Evolutionary conservation across 2,113 vertebrate genomes (phyloP).

Genomic region (Empidonax alnorum): DNA sequence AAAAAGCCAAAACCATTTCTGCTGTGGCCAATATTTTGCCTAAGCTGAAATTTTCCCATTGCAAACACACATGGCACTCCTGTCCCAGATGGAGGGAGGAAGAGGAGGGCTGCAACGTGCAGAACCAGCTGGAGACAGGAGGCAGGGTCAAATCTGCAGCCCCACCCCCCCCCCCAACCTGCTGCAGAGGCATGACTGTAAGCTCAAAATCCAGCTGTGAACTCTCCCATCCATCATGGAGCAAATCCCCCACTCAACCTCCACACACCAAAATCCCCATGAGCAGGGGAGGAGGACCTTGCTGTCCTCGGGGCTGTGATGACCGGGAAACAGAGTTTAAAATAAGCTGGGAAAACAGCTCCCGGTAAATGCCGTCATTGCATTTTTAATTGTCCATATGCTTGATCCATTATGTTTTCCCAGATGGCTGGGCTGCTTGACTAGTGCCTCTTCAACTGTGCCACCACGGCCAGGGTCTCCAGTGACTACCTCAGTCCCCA

Average conservation of each 20-base stretch:
- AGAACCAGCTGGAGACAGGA: neutral
- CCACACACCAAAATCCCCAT: accelerated
- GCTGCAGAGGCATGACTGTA: too few relatives aligned
- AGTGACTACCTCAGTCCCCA: neutral
- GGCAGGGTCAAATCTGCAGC: neutral
- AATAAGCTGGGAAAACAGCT: slow-evolving; percentile 1
- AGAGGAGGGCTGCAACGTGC: neutral
- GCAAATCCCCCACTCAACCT: neutral
- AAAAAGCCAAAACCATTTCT: neutral
- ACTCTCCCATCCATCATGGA: neutral
- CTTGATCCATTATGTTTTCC: neutral
- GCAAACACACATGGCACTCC: neutral
- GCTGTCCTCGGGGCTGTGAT: accelerated
- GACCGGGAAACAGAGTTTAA: neutral
- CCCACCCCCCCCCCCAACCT: neutral
- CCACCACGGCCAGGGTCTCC: neutral
- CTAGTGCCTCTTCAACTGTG: slow-evolving; percentile 10
- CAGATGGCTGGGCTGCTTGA: slow-evolving; percentile 8
- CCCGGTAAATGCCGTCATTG: neutral
- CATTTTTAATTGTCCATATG: slow-evolving; percentile 45
- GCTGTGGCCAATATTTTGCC: neutral
- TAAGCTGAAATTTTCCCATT: neutral
- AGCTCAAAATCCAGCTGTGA: neutral
- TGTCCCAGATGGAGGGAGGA: neutral
- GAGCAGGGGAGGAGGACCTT: neutral